Evolutionary conservation across 2,888 invertebrate genomes (phyloP).

Genomic region (Drosophila colorata): DNA sequence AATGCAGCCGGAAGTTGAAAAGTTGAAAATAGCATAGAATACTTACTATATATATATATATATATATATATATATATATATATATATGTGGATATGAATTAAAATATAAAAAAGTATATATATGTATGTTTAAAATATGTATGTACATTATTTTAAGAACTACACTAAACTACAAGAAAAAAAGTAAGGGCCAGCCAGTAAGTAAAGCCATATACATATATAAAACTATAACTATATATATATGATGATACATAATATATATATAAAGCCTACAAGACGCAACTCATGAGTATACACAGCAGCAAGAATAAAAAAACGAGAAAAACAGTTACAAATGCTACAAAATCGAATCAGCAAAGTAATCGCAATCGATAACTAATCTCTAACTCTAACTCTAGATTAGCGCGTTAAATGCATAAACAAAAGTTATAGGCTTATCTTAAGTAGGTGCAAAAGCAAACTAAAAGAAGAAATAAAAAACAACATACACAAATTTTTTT

Average conservation of each 20-base stretch:
- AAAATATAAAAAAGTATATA: conserved; percentile 15
- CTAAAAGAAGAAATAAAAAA: neutral
- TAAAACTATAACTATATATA: conserved; percentile 9
- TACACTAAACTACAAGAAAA: conserved; percentile 18
- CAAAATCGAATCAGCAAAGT: neutral
- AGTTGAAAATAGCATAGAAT: conserved; percentile 21
- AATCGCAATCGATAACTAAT: conserved; percentile 18
- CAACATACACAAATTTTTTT: conserved; percentile 13
- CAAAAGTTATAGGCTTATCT: conserved; percentile 48
- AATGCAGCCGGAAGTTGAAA: conserved; percentile 64
- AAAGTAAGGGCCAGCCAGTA: conserved; percentile 33
- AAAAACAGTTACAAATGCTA: too few species aligned
- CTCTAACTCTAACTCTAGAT: conserved; percentile 30
- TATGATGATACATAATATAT: conserved; percentile 3
- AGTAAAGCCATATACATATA: conserved; percentile 19
- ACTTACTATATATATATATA: conserved; percentile 23
- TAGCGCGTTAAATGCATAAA: conserved; percentile 49
- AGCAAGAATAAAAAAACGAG: too few species aligned
- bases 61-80: conserved; percentile 17
- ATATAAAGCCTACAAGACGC: conserved; percentile 16
- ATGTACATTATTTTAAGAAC: conserved; percentile 32
- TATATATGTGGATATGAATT: conserved; percentile 20
- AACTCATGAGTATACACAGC: conserved; percentile 5
- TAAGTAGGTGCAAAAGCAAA: conserved; percentile 47
- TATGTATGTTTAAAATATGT: conserved; percentile 17